Evolutionary conservation across 2,797 vertebrate genomes (phyloP), one percentile per base, ranked within the genome.

Genomic region (Notamacropus eugenii): DNA sequence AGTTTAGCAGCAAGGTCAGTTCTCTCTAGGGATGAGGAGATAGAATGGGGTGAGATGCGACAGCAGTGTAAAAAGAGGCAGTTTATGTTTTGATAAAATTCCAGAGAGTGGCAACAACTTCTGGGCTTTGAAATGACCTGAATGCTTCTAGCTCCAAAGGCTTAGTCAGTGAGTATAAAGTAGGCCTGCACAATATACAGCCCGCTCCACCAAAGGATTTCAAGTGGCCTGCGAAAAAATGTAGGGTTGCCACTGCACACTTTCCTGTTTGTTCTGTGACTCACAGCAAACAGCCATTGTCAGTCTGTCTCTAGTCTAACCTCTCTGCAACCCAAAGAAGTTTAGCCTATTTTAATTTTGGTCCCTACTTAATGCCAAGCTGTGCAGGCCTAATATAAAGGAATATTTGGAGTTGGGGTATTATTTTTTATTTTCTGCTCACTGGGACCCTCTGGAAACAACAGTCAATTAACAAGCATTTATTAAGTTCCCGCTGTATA

Each of bases 1-100:
- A 99, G 99, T 94, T 96, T 99, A 97, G 99, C 99, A 40, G 99
- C 99, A 98, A 99, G 99, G 99, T 99, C 98, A 97, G 97, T 93
- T n/a, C 50, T 54, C 29, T 52, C 59, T 29, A 19, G 2, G 40
- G 12, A 34, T 52, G 52, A 52, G 6, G 52, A 0, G 0, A 34
- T 12, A 31, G 0, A 31, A 56, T n/a, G 29, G 11, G 1, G 50
- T 54, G n/a, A 59, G n/a, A 4, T 1, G 8, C 16, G 31, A 46
- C 22, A 82, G 46, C 19, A 82, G n/a, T 46, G 40, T 82, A 11
- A 82, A 82, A 82, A 82, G 0, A 82, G 74, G 40, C n/a, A 40
- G 19, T 22, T 46, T 46, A 46, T 82, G 22, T 46, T 40, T 24
- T 82, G 46, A 46, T 46, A 82, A 82, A 82, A 82, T 31, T 40